Evolutionary conservation across 2,888 invertebrate species (phyloP), one percentile per base, ranked within the genome.

Genomic region (Acrocera orbiculus): DNA sequence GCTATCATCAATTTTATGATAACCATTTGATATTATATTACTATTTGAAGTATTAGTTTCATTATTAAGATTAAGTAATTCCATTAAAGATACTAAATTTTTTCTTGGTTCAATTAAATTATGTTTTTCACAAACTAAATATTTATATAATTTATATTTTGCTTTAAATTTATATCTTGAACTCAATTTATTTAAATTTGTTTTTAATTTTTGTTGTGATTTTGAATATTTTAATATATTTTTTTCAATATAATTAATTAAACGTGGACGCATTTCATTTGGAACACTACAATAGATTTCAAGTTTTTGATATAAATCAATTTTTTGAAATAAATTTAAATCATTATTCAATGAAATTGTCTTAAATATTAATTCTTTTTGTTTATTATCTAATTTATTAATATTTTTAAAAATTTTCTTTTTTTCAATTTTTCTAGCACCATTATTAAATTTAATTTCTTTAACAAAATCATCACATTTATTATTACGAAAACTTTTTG

Each of bases 291-390:
- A 54, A 4, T 44, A 40, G 4, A 58, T 49, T 11, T 47, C 50
- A 27, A 58, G 43, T 17, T 51, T 50, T 32, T 55, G 55, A 33
- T 50, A 44, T 1, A 58, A 36, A 35, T 51, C 46, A 11, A 58
- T 42, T 39, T 59, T 58, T 28, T 59, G 57, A 38, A 53, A 54
- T 30, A 59, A 39, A 40, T 50, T 52, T 20, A 58, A 40, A 19
- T 58, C 52, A 10, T 49, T 43, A 44, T 51, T 49, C 34, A 51
- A 42, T 41, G 49, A 43, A 11, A 59, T 53, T 36, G 50, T 45
- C 17, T 42, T 43, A 34, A 44, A 53, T 4, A 53, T 27, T 7
- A 20, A 11, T 7, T 42, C 30, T 24, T 32, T 13, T 13, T 16
- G 31, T 15, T 31, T 27, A 15, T 10, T 14, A 11, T 20, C 10